Percentiles rank a stretch among this genome's conserved stretches.
phyloP scores from a whole-genome alignment of 2,888 invertebrate genomes.

The Lingula anatina region DNA sequence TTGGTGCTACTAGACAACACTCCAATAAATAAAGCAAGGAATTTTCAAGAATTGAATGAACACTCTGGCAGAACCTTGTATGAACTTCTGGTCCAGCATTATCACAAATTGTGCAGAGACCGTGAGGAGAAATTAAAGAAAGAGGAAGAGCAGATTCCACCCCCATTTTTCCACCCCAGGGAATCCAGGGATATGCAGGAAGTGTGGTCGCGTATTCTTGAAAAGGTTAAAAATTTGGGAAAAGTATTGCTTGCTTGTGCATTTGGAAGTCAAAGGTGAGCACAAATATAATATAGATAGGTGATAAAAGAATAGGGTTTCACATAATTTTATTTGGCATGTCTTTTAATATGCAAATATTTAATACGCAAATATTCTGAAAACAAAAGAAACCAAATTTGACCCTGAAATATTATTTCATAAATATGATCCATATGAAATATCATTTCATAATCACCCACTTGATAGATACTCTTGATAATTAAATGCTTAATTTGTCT shows the following conservation, averaged over 20 bases:
- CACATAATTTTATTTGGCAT: background rate
- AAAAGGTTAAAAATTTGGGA: constrained; percentile 30
- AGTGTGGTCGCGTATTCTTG: constrained; percentile 21
- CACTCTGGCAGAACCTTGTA: constrained; percentile 22
- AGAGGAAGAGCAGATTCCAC: constrained; percentile 11
- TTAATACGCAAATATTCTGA: background rate
- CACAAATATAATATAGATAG: background rate
- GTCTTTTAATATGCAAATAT: background rate
- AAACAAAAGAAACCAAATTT: too few species aligned
- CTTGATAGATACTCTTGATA: too few species aligned
- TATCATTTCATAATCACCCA: too few species aligned
- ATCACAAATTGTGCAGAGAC: constrained; percentile 11
- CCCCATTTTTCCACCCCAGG: constrained; percentile 21
- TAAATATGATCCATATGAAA: too few species aligned
- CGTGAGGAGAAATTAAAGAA: constrained; percentile 12
- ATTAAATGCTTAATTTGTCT: background rate
- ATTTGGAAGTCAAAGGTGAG: constrained; percentile 43
- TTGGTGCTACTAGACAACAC: constrained; percentile 13
- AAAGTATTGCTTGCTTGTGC: constrained; percentile 36
- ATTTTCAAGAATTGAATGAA: constrained; percentile 29
- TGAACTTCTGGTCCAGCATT: constrained; percentile 18
- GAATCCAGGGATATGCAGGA: background rate
- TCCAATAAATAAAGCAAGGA: constrained; percentile 31
- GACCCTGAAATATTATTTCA: too few species aligned
- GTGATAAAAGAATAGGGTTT: background rate